Percentiles rank a stretch among this genome's conserved stretches.
These are phyloP conservation scores for Trichosurus vulpecula DNA, from an alignment of 2,797 vertebrate genomes.

Conservation along the genomic window DNA sequence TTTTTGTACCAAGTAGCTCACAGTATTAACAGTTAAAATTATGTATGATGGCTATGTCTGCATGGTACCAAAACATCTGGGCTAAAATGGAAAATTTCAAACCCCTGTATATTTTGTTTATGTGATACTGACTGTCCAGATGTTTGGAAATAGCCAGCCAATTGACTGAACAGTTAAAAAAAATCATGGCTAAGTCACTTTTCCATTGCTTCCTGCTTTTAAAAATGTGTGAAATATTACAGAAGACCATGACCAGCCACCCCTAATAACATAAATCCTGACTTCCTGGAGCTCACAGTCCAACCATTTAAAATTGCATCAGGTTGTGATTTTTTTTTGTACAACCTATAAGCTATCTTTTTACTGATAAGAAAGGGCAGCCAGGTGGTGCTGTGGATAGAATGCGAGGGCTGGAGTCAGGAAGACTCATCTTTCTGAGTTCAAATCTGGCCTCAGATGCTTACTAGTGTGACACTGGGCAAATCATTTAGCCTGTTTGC, in stretches of 20 bases:
- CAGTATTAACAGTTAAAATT: constrained; percentile 21
- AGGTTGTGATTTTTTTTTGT: not conserved
- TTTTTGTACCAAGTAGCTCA: constrained; percentile 17
- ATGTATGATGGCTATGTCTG: not conserved
- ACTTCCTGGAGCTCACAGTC: constrained; percentile 30
- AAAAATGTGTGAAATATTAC: constrained; percentile 16
- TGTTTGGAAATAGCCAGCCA: constrained; percentile 3
- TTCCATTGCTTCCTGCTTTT: constrained; percentile 26
- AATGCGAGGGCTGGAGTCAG: not conserved
- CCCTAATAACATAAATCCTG: constrained; percentile 15
- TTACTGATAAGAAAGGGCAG: constrained; percentile 16
- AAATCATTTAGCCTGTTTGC: not conserved
- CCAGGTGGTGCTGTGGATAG: not conserved
- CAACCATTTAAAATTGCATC: not conserved
- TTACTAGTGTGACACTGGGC: not conserved
- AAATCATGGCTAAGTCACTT: not conserved
- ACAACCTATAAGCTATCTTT: constrained; percentile 43
- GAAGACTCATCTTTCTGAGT: not conserved
- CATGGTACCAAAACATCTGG: not conserved
- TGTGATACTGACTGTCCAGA: not conserved
- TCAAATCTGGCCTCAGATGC: not conserved
- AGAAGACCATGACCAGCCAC: not conserved
- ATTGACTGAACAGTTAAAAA: not conserved
- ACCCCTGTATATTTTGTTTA: not conserved
- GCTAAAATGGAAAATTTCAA: constrained; percentile 11